Conservation (phyloP, 2,113 vertebrate species). For the Lepisosteus oculatus region DNA sequence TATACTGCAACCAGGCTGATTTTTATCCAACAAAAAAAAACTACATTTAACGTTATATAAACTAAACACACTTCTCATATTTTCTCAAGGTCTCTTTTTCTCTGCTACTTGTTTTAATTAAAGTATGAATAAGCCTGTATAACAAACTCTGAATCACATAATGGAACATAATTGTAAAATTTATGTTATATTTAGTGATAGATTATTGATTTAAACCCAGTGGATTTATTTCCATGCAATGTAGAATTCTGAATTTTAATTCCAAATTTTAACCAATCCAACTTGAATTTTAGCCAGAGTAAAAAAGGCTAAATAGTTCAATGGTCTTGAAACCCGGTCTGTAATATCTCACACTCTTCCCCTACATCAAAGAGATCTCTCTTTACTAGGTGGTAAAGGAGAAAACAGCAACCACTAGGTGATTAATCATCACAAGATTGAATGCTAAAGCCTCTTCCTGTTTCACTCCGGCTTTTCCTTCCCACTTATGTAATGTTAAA, state of each 20-base stretch:
- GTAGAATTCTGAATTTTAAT: too few species aligned
- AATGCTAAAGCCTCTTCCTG: constrained; percentile 9
- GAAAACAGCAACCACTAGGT: constrained; percentile 5
- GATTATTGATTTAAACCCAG: too few species aligned
- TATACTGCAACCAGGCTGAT: too few species aligned
- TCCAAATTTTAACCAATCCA: too few species aligned
- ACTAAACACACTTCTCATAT: neutral
- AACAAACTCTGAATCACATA: too few species aligned
- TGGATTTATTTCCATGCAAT: too few species aligned
- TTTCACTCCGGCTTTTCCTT: constrained; percentile 11
- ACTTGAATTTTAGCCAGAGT: too few species aligned
- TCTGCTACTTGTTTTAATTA: too few species aligned
- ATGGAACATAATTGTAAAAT: neutral
- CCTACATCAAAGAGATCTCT: neutral
- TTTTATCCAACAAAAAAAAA: too few species aligned
- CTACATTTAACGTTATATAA: neutral
- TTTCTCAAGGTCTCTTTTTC: too few species aligned
- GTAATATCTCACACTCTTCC: neutral
- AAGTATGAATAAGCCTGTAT: too few species aligned
- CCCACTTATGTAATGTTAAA: constrained; percentile 11
- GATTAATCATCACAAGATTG: constrained; percentile 12
- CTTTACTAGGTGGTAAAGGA: constrained; percentile 2
- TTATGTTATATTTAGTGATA: neutral
- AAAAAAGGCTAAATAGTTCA: neutral
- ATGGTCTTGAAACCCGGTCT: neutral